Percentiles rank a stretch among this genome's conserved stretches.
These are phyloP conservation scores for Datnioides undecimradiatus DNA, from an alignment of 2,113 vertebrate genomes.

Conservation along the genomic window DNA sequence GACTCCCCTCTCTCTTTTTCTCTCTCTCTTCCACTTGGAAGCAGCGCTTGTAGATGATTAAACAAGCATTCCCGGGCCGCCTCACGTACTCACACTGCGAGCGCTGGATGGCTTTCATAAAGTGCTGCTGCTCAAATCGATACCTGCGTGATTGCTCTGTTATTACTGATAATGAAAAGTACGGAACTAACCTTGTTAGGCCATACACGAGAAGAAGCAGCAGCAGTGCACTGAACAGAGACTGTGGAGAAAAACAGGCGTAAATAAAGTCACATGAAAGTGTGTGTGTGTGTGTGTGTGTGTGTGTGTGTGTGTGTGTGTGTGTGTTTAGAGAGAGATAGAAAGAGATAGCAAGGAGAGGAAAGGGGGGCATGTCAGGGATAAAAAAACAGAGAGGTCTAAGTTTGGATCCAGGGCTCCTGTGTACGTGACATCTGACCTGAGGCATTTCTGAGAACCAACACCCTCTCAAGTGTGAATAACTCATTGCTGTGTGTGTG, in stretches of 20 bases:
- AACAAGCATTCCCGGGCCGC: conserved; percentile 44
- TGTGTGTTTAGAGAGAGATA: conserved; percentile 46
- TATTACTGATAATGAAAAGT: conserved; percentile 69
- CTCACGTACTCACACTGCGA: conserved; percentile 11
- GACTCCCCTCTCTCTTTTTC: conserved; percentile 43
- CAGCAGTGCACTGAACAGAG: not conserved
- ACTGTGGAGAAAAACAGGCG: not conserved
- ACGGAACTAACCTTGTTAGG: conserved; percentile 53
- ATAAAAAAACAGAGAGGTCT: conserved; percentile 59
- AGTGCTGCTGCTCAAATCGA: conserved; percentile 62
- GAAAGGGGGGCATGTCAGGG: not conserved
- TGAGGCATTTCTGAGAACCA: conserved; percentile 76
- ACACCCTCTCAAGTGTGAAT: conserved; percentile 75
- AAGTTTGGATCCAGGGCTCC: conserved; percentile 73
- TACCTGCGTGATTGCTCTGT: conserved; percentile 53
- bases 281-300: conserved; percentile 48
- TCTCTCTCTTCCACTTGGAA: conserved; percentile 47
- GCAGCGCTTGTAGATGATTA: conserved; percentile 52
- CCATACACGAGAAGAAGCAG: conserved; percentile 23
- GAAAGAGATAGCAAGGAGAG: not conserved
- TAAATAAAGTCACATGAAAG: conserved; percentile 63
- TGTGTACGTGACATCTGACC: conserved; percentile 80
- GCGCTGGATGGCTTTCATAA: conserved; percentile 65
- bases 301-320: conserved; percentile 40
- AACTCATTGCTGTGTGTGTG: conserved; percentile 53